Base-by-base conservation (phyloP, 2,113 vertebrate genomes). In the Picathartes gymnocephalus region DNA sequence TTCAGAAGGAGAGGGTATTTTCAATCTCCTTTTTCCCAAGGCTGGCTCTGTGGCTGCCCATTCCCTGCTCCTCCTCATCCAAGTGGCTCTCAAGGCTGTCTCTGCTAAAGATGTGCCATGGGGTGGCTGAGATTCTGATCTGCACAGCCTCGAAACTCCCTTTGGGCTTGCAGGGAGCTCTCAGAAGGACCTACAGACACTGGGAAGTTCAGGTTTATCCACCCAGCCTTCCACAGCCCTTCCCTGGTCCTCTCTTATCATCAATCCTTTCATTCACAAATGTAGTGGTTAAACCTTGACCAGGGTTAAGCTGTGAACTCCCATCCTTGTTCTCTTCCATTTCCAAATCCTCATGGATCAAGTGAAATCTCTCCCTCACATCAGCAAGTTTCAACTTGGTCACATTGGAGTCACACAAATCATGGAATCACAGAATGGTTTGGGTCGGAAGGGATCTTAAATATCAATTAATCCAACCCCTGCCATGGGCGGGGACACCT, bases 81-180 rank as follows among this genome's bases (percentile, higher is more conserved):
- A 6, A 4, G 27, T 27, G 40, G 17, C 27, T 86, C 66, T 64
- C 42, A 13, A 47, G 17, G 27, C 7, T 25, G 56, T 28, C 37
- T 23, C 21, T 10, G 15, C 17, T 31, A 31, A 30, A 11, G 17
- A 45, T 1, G 2, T 6, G 2, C 20, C 4, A 0, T 23, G 28
- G n/a, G 28, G 33, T 61, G 20, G n/a, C 18, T 53, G 56, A 82
- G 50, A 25, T 50, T 8, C 58, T 31, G 40, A 48, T 28, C 21
- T 35, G 13, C 39, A 33, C 3, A 3, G 6, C 10, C 53, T 40
- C 73, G 82, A 19, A 40, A 33, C 39, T 44, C 47, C 5, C 7
- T 48, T 22, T 61, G 37, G 27, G 12, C 28, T 77, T 33, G 24
- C 58, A 42, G 30, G 8, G 23, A 64, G 5, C 28, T n/a, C 17